These are phyloP conservation scores for Hemicrepidius hirtus DNA, from an alignment of 2,888 invertebrate genomes.

Conservation along the genomic window DNA sequence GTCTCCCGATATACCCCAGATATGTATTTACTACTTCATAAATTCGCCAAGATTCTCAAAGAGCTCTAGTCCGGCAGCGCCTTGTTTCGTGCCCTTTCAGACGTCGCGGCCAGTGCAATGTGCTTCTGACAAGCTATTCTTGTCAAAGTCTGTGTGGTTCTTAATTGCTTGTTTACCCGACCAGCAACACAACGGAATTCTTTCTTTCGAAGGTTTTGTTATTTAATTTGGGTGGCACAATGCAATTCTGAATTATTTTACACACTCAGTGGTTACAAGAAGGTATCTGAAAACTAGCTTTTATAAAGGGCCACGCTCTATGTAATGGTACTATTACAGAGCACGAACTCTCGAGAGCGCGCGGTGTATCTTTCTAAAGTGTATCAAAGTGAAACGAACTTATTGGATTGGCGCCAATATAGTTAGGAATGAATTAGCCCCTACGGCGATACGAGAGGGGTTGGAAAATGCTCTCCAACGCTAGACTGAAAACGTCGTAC, in stretches of 20 bases:
- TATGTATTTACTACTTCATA: constrained; percentile 65
- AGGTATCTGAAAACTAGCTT: constrained; percentile 42
- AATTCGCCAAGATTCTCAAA: constrained; percentile 60
- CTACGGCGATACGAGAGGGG: constrained; percentile 50
- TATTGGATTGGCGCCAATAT: constrained; percentile 57
- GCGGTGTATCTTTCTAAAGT: constrained; percentile 56
- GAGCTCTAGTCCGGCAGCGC: constrained; percentile 57
- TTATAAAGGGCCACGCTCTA: constrained; percentile 42
- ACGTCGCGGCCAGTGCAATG: constrained; percentile 64
- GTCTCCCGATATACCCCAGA: constrained; percentile 52
- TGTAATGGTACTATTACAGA: constrained; percentile 54
- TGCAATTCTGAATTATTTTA: constrained; percentile 53
- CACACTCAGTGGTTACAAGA: constrained; percentile 35
- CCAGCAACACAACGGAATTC: constrained; percentile 62
- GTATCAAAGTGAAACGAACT: constrained; percentile 56
- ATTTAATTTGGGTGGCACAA: constrained; percentile 59
- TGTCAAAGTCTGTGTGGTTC: constrained; percentile 66
- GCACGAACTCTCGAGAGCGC: constrained; percentile 50
- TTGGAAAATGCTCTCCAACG: constrained; percentile 38
- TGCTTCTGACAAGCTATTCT: constrained; percentile 66
- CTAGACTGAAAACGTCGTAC: constrained; percentile 41
- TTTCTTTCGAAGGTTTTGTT: constrained; percentile 61
- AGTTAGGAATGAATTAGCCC: constrained; percentile 55
- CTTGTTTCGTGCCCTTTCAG: constrained; percentile 62
- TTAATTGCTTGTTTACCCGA: constrained; percentile 67